A percentile compares a stretch with the other conserved stretches of the same genome.
Evolutionary conservation across 2,113 vertebrate species (phyloP).

Genomic region (Ochotona princeps): DNA sequence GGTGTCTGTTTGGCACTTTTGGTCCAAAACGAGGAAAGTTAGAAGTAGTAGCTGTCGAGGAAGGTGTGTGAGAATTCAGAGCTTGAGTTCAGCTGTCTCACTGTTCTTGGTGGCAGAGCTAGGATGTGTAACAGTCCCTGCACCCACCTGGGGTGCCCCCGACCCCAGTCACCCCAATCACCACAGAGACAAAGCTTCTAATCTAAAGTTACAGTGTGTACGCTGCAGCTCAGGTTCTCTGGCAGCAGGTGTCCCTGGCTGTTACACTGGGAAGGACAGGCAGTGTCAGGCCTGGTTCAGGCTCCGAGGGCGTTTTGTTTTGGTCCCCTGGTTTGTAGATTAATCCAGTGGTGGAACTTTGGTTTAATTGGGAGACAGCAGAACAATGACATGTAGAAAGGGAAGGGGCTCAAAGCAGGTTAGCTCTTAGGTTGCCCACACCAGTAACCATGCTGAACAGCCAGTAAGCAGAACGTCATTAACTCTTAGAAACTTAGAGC

Average conservation of each 20-base stretch:
- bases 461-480: background rate
- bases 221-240: background rate
- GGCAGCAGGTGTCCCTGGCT: background rate
- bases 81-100: background rate
- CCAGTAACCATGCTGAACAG: background rate
- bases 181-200: background rate
- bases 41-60: background rate
- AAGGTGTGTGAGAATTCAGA: background rate
- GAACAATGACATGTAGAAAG: background rate
- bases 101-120: background rate
- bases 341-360: constrained; percentile 53
- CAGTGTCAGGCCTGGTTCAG: constrained; percentile 25
- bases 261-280: background rate
- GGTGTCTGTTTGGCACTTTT: constrained; percentile 3
- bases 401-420: background rate
- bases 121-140: background rate
- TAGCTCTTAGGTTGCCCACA: background rate
- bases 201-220: background rate
- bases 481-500: background rate
- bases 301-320: constrained; percentile 54
- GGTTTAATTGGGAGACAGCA: constrained; percentile 61
- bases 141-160: background rate
- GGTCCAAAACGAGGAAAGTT: background rate
- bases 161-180: background rate
- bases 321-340: constrained; percentile 62